These are phyloP conservation scores for Drosophila ogumai DNA, from an alignment of 1,140 invertebrate species.

Conservation along the genomic window DNA sequence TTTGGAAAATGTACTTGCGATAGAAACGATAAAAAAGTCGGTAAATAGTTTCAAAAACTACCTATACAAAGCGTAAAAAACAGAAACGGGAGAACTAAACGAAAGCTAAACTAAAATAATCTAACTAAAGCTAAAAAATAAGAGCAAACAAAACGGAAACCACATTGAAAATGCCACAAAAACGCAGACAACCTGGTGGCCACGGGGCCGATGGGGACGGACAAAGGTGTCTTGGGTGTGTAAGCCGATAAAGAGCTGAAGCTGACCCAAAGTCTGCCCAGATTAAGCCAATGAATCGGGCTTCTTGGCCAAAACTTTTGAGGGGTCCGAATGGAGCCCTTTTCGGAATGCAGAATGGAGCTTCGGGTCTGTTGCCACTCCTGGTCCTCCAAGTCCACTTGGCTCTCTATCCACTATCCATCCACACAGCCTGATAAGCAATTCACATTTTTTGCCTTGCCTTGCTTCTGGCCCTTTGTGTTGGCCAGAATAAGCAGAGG, in stretches of 20 bases:
- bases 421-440: constrained; percentile 7
- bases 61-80: constrained; percentile 56
- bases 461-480: constrained; percentile 38
- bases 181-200: background rate
- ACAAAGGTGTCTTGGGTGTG: constrained; percentile 18
- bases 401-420: constrained; percentile 17
- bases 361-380: constrained; percentile 2
- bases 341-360: constrained; percentile 13
- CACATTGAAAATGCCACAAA: constrained; percentile 48
- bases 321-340: background rate
- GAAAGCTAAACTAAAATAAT: constrained; percentile 56
- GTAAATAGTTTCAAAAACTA: constrained; percentile 81
- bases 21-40: constrained; percentile 75
- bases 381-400: constrained; percentile 21
- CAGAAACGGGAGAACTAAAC: constrained; percentile 24
- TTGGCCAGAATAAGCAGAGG: constrained; percentile 12
- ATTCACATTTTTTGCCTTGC: constrained; percentile 12
- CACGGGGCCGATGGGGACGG: background rate
- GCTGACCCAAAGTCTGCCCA: constrained; percentile 14
- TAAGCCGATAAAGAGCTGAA: constrained; percentile 20
- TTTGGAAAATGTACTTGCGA: constrained; percentile 84
- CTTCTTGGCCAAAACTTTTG: constrained; percentile 18
- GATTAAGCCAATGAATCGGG: constrained; percentile 31
- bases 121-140: constrained; percentile 49
- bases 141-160: constrained; percentile 51